Conservation (phyloP, 2,113 vertebrate species). For the Chroicocephalus ridibundus region DNA sequence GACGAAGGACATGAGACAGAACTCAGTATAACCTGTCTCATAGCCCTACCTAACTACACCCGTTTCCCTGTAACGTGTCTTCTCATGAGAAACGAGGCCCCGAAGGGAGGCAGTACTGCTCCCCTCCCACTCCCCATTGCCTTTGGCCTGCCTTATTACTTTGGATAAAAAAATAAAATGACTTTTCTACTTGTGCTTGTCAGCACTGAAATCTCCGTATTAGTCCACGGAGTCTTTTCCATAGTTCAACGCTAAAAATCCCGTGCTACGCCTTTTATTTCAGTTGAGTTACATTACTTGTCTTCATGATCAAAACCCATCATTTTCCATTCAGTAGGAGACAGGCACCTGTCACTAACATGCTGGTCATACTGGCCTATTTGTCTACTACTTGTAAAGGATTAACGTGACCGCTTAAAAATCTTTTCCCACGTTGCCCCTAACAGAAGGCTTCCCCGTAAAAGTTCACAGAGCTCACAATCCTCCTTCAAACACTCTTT, state of each 20-base stretch:
- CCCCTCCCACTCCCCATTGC: neutral
- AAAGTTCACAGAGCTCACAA: neutral
- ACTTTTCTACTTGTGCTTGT: neutral
- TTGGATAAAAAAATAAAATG: neutral
- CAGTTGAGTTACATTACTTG: neutral
- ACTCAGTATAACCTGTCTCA: neutral
- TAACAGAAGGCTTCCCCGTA: neutral
- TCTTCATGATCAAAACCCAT: neutral
- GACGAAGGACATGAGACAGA: neutral
- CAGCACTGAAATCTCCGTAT: neutral
- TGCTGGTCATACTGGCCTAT: neutral
- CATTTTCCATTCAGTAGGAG: neutral
- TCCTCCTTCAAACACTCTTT: neutral
- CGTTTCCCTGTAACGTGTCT: neutral
- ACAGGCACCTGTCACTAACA: neutral
- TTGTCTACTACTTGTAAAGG: neutral
- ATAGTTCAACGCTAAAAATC: neutral
- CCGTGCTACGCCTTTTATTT: neutral
- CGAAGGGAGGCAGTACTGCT: neutral
- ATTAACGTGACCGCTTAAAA: neutral
- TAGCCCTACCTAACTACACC: neutral
- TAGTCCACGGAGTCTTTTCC: neutral
- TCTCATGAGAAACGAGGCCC: neutral
- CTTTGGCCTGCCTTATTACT: neutral
- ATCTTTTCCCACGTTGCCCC: neutral